Base-by-base conservation (phyloP, 2,797 vertebrate genomes). In the Thripadectes ignobilis region DNA sequence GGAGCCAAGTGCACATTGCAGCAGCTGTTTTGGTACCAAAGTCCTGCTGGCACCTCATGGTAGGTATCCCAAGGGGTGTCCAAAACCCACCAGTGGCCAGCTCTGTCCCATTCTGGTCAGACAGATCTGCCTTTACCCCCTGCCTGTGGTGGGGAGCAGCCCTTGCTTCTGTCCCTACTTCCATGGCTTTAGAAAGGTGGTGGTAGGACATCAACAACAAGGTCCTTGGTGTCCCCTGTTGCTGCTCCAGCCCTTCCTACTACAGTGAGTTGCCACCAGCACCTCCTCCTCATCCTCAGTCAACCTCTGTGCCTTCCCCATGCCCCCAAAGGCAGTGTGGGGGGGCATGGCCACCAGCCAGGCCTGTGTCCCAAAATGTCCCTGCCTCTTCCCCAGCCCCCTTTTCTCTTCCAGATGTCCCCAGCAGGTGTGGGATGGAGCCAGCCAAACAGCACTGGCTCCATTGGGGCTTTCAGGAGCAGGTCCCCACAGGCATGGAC, bases 1-100 rank as follows among this genome's bases (percentile, higher is more conserved):
- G 32, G 41, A 18, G 15, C 36, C 15, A 3, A 55, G n/a, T 0
- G 1, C 21, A 15, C 0, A 0, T 46, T 58, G 36, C 16, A 43
- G 72, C 55, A 15, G 39, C n/a, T 5, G 2, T 14, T 55, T 14
- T 66, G 41, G 30, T 81, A 30, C 66, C 54, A 15, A 14, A 8
- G 6, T 46, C 43, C 57, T 83, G 36, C 22, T 74, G 51, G 26
- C 24, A 49, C 16, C 73, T 84, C 51, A 1, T 10, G 29, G 9
- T 18, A 16, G 11, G 24, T 45, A 32, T 29, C 7, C 43, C 29
- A 23, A 30, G 23, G 57, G 14, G 3, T 3, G 2, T 24, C 49
- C 4, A 1, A 9, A 41, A 32, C 38, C 8, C 17, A 2, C 0
- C 41, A 7, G 23, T 2, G 7, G 1, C 18, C 76, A 68, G 2